phyloP scores from a whole-genome alignment of 2,113 vertebrate genomes.

The Microtus pennsylvanicus region DNA sequence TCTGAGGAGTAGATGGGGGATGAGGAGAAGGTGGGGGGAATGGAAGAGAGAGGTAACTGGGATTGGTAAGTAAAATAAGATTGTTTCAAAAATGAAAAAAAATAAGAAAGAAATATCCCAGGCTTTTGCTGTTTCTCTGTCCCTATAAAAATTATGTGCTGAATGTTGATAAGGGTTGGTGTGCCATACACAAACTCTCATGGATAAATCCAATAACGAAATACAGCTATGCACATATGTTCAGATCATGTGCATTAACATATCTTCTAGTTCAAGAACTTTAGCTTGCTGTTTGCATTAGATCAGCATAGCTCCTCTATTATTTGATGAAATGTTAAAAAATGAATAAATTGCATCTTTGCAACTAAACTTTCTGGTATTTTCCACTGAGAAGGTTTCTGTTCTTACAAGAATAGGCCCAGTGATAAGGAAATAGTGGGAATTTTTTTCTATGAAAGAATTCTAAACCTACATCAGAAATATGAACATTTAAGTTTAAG shows the following conservation, averaged over 20 bases:
- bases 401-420: neutral
- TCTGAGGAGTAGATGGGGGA: too few relatives aligned
- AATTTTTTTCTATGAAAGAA: conserved; percentile 42
- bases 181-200: neutral
- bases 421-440: neutral
- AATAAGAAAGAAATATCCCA: neutral
- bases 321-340: conserved; percentile 25
- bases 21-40: too few relatives aligned
- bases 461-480: neutral
- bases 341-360: conserved; percentile 51
- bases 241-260: neutral
- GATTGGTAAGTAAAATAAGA: too few relatives aligned
- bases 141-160: neutral
- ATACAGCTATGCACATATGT: neutral
- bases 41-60: too few relatives aligned
- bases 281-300: conserved; percentile 1
- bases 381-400: conserved; percentile 42
- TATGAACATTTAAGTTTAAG: neutral
- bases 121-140: neutral
- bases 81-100: neutral
- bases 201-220: conserved; percentile 10
- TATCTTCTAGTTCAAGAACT: neutral
- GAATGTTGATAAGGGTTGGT: neutral
- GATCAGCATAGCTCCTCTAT: neutral
- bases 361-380: neutral